Base-by-base conservation (phyloP, 1,140 invertebrate species). In the Neodiprion virginianus region DNA sequence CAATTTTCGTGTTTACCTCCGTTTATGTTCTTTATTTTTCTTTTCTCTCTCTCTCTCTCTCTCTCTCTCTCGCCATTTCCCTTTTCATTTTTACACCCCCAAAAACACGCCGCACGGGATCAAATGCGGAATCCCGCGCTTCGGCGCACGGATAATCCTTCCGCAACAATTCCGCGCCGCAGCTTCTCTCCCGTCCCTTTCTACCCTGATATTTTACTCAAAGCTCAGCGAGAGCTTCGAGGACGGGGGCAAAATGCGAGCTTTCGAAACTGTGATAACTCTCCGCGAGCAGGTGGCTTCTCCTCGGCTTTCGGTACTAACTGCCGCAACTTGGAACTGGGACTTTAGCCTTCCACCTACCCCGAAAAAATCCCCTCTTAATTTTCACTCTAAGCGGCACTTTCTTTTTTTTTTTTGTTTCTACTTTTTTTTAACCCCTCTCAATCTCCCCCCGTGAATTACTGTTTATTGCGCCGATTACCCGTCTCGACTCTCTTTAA, bases 361-460 rank as follows among this genome's bases (percentile, higher is more conserved):
- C 28, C 28, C 28, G 28, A 40, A 40, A 40, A 2, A 2, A 40
- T 5, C 28, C 28, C 17, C 17, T 21, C 17, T 21, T 21, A 21
- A 21, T 21, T 21, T 21, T 21, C 17, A 21, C 17, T 21, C 17
- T 21, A 21, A 21, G 17, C 17, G 17, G n/a, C 53, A 61, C 10
- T 61, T 61, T 61, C 1, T 61, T 61, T 1, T 61, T 61, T 61
- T 61, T 61, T 61, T 61, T 78, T 74, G 76, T 79, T 79, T 79
- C 77, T 73, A 78, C 50, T 74, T 53, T 5, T 40, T 40, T 40
- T 40, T 40, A 2, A 3, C 53, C 53, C 11, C 11, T 73, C 61
- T 72, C 61, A 72, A 71, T 71, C 77, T 78, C 75, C 71, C 47
- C 74, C 66, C 69, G 77, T 77, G 73, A 79, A 77, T 79, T 79